phyloP scores from a whole-genome alignment of 2,888 invertebrate genomes.

The Morpho achilles region DNA sequence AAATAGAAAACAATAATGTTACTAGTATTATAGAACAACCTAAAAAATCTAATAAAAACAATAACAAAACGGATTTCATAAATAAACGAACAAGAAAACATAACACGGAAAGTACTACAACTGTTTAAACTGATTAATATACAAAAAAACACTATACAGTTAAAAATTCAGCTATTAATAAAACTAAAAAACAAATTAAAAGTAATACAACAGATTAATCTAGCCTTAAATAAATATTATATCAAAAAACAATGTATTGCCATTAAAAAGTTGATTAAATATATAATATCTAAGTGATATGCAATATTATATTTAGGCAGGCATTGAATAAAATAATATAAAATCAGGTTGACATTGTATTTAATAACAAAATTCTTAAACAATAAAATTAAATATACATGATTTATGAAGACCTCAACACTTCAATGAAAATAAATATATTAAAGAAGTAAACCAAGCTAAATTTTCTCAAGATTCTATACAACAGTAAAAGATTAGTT shows the following conservation, averaged over 20 bases:
- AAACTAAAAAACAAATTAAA: constrained; percentile 2
- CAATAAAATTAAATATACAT: neutral
- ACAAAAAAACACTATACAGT: neutral
- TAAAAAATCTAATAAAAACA: constrained; percentile 3
- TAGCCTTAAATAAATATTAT: constrained; percentile 28
- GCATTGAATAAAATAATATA: constrained; percentile 42
- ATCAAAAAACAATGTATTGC: constrained; percentile 26
- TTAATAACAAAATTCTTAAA: too few species aligned
- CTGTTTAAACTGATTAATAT: too few species aligned
- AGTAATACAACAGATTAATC: constrained; percentile 27
- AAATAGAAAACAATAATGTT: constrained; percentile 10
- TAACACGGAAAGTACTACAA: neutral
- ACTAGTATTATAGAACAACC: constrained; percentile 2
- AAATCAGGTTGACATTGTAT: constrained; percentile 12
- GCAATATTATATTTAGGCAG: constrained; percentile 75
- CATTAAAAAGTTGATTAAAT: constrained; percentile 33
- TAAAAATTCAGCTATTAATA: neutral
- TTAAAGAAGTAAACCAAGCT: too few species aligned
- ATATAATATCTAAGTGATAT: constrained; percentile 69
- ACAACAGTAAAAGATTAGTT: too few species aligned
- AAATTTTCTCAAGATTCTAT: too few species aligned
- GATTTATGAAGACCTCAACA: neutral
- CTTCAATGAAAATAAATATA: too few species aligned
- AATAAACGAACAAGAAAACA: constrained; percentile 1
- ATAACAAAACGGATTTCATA: neutral